Base-by-base conservation (phyloP, 2,797 vertebrate species). In the Tenualosa ilisha region DNA sequence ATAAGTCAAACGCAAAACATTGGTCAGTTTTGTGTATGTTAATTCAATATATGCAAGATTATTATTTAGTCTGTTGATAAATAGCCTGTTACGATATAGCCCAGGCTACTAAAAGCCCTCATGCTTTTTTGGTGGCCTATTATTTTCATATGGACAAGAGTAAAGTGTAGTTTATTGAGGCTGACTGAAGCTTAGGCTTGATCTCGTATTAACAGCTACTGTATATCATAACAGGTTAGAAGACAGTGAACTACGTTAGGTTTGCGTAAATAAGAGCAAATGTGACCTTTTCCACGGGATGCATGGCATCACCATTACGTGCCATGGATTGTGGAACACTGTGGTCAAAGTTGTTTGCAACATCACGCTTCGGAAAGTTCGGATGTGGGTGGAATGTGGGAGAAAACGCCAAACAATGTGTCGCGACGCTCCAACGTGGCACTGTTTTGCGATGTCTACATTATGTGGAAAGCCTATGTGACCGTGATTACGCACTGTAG, bases 311-410 rank as follows among this genome's bases (percentile, higher is more conserved):
- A 46, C 20, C 72, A 40, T 79, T 43, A 79, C 37, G 72, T 22
- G 68, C 37, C 68, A 17, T 7, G 31, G 63, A 15, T 68, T 26
- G 24, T 37, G 63, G 40, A 43, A 24, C 72, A 46, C 72, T 20
- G 68, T 79, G 72, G 15, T 17, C 72, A 46, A 46, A 79, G 37
- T 79, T 22, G 72, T 79, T 13, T 79, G 40, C 72, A 79, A 79
- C 72, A 37, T 79, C 40, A 43, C 37, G 17, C 40, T 7, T 75
- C 17, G 72, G 40, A 43, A 79, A 79, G 37, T 79, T 79, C 20
- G 40, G 13, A 79, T 79, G 40, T 46, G 15, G 72, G 2, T 22
- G 15, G 20, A 46, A 40, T 72, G 31, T 31, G 15, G 68, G n/a
- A 22, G 22, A 22, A 43, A 72, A 40, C 26, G 31, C 11, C 31